Percentiles rank a stretch among this genome's conserved stretches.
These are phyloP conservation scores for Mormyrops attenuatus DNA, from an alignment of 2,797 vertebrate species.

Conservation along the genomic window DNA sequence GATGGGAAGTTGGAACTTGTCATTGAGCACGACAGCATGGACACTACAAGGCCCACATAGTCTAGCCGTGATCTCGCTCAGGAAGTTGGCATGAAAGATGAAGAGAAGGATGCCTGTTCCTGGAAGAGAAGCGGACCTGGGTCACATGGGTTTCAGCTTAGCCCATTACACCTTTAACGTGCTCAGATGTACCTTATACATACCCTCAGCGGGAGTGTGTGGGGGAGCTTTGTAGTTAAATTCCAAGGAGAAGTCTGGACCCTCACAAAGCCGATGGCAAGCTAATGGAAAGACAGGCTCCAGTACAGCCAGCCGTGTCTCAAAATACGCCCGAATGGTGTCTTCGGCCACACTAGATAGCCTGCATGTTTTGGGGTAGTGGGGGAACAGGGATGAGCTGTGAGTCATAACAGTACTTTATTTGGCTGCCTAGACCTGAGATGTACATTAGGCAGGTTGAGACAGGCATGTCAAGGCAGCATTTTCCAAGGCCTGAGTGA, in stretches of 20 bases:
- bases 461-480: neutral
- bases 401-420: neutral
- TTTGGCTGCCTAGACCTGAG: too few species aligned
- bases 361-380: conserved; percentile 48
- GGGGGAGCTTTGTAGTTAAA: conserved; percentile 81
- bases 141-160: neutral
- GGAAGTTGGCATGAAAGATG: conserved; percentile 87
- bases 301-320: conserved; percentile 77
- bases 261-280: conserved; percentile 89
- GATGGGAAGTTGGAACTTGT: conserved; percentile 95
- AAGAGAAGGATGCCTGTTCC: conserved; percentile 90
- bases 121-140: conserved; percentile 36
- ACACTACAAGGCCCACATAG: conserved; percentile 92
- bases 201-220: conserved; percentile 78
- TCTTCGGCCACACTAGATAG: conserved; percentile 85
- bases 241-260: conserved; percentile 85
- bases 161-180: neutral
- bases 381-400: neutral
- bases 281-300: conserved; percentile 88
- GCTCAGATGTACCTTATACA: neutral
- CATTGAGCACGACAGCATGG: conserved; percentile 92
- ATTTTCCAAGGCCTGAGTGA: neutral
- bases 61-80: conserved; percentile 79
- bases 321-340: conserved; percentile 84
- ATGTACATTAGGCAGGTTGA: neutral